Percentiles rank a stretch among this genome's conserved stretches.
Conservation (phyloP, 2,113 vertebrate genomes). For the Arothron firmamentum region DNA sequence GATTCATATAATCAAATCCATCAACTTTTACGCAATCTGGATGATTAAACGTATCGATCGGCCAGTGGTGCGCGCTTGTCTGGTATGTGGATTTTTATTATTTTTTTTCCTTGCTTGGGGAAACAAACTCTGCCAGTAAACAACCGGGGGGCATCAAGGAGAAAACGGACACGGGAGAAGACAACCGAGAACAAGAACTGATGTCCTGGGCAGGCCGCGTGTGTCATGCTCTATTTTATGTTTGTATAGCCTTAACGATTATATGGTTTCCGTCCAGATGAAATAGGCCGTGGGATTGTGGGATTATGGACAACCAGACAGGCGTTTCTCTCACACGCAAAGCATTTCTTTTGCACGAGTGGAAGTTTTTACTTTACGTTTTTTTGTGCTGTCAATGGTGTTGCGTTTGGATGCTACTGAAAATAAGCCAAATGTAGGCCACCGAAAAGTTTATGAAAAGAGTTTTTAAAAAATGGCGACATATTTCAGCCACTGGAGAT, state of each 20-base stretch:
- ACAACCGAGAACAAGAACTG: constrained; percentile 63
- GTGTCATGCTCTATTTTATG: constrained; percentile 85
- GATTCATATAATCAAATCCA: constrained; percentile 83
- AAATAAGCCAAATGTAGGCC: constrained; percentile 76
- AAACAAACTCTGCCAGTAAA: constrained; percentile 74
- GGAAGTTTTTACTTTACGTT: constrained; percentile 79
- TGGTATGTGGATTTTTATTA: constrained; percentile 79
- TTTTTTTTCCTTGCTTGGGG: constrained; percentile 82
- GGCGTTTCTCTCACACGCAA: constrained; percentile 92
- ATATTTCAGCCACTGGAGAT: constrained; percentile 68
- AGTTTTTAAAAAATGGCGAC: constrained; percentile 59
- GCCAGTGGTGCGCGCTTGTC: constrained; percentile 83
- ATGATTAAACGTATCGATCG: constrained; percentile 79
- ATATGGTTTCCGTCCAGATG: constrained; percentile 79
- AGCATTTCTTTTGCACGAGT: constrained; percentile 88
- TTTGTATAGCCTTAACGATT: constrained; percentile 91
- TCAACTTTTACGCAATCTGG: constrained; percentile 81
- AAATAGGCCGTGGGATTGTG: constrained; percentile 78
- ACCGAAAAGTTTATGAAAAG: constrained; percentile 69
- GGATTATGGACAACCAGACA: constrained; percentile 83
- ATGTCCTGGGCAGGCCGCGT: constrained; percentile 64
- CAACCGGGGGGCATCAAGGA: constrained; percentile 55
- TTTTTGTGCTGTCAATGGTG: constrained; percentile 88
- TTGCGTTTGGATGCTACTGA: constrained; percentile 80
- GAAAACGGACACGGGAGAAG: constrained; percentile 63